Evolutionary conservation across 2,797 vertebrate genomes (phyloP).

Genomic region (Paramormyrops hopkinsi): DNA sequence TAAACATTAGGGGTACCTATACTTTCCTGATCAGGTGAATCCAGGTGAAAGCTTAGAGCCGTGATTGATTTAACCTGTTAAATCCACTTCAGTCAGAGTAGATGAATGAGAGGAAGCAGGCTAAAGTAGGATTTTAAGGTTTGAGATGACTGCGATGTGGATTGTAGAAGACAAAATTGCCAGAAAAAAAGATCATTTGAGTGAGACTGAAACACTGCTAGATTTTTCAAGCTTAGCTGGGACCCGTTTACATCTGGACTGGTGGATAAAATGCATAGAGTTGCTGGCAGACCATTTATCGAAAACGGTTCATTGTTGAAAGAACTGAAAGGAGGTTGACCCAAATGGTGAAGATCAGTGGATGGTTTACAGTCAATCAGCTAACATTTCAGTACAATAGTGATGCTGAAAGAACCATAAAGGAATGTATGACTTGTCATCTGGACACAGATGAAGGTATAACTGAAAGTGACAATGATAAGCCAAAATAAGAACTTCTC

Average conservation of each 20-base stretch:
- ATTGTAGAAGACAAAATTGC: not conserved
- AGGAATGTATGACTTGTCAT: not conserved
- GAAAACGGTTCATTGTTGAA: not conserved
- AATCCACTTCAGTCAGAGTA: not conserved
- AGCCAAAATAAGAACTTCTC: not conserved
- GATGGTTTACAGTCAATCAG: not conserved
- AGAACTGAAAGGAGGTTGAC: not conserved
- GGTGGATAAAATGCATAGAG: not conserved
- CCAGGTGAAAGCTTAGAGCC: not conserved
- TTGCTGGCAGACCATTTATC: not conserved
- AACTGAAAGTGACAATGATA: not conserved
- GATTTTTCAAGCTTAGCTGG: not conserved
- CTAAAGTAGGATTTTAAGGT: not conserved
- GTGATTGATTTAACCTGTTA: not conserved
- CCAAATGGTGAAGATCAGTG: not conserved
- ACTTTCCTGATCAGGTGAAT: not conserved
- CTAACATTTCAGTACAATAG: not conserved
- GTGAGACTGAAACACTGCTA: not conserved
- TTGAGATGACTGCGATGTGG: not conserved
- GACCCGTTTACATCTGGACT: not conserved
- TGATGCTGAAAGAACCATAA: not conserved
- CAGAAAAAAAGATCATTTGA: not conserved
- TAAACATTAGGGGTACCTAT: not conserved
- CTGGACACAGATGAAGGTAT: not conserved
- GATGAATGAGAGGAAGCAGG: not conserved